Conservation (phyloP, 2,113 vertebrate genomes). For the Uria lomvia region DNA sequence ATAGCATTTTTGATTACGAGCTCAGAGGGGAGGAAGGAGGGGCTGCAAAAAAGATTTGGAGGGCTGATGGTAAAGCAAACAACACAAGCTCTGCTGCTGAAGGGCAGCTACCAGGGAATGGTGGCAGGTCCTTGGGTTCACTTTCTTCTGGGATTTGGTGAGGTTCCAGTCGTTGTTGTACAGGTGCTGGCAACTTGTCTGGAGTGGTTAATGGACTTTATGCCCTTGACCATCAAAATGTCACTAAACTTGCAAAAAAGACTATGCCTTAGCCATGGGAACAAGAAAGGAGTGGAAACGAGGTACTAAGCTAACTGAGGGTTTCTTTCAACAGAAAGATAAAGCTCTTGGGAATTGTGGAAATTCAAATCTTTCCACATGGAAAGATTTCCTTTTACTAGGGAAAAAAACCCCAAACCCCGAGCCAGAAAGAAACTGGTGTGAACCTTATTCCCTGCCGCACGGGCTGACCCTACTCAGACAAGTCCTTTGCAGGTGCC, state of each 20-base stretch:
- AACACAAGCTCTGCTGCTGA: neutral
- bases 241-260: neutral
- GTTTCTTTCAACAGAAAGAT: neutral
- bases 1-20: neutral
- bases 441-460: neutral
- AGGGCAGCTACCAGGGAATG: neutral
- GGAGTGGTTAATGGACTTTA: neutral
- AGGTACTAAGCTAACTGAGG: neutral
- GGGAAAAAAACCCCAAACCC: neutral
- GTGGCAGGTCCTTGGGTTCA: neutral
- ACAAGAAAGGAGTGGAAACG: neutral
- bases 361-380: neutral
- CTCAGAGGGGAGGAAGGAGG: neutral
- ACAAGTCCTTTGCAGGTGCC: neutral
- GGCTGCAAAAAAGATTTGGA: neutral
- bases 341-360: neutral
- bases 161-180: neutral
- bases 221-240: neutral
- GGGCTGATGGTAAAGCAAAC: neutral
- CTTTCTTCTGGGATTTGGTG: neutral
- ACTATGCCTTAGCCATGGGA: neutral
- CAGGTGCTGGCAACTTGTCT: neutral
- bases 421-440: neutral
- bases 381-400: neutral
- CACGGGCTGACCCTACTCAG: fast-evolving